These are phyloP conservation scores for Lumbricus terrestris DNA, from an alignment of 2,888 invertebrate genomes.

Conservation along the genomic window DNA sequence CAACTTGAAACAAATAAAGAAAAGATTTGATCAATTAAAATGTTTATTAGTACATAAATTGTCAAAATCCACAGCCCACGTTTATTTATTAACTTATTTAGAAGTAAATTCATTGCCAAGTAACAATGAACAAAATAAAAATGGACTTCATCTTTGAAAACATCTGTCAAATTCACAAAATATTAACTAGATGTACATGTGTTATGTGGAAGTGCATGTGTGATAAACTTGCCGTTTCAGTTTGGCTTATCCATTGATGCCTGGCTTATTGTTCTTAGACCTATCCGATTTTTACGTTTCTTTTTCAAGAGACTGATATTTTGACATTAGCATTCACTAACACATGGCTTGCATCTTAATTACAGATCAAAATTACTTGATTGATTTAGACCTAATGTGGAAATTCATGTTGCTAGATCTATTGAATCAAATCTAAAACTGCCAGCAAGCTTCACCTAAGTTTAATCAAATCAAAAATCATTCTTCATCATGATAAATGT, in stretches of 20 bases:
- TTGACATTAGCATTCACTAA: neutral
- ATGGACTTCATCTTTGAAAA: neutral
- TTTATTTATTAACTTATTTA: too few relatives aligned
- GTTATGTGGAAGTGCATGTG: neutral
- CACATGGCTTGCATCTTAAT: neutral
- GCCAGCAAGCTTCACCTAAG: neutral
- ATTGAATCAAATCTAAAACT: neutral
- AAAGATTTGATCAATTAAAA: too few relatives aligned
- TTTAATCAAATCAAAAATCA: neutral
- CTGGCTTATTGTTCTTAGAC: neutral
- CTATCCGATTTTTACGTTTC: too few relatives aligned
- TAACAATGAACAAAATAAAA: neutral
- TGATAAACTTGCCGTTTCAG: neutral
- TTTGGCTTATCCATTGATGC: neutral
- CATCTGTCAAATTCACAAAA: neutral
- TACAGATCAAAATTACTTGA: too few relatives aligned
- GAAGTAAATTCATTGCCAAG: neutral
- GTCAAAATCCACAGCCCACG: too few relatives aligned
- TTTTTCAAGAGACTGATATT: too few relatives aligned
- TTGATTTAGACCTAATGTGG: neutral
- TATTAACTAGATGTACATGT: neutral
- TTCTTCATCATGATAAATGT: neutral
- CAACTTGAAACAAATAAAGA: too few relatives aligned
- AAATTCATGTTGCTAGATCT: neutral
- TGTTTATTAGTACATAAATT: too few relatives aligned